phyloP scores from a whole-genome alignment of 2,888 invertebrate species.

The Perdita meconis region DNA sequence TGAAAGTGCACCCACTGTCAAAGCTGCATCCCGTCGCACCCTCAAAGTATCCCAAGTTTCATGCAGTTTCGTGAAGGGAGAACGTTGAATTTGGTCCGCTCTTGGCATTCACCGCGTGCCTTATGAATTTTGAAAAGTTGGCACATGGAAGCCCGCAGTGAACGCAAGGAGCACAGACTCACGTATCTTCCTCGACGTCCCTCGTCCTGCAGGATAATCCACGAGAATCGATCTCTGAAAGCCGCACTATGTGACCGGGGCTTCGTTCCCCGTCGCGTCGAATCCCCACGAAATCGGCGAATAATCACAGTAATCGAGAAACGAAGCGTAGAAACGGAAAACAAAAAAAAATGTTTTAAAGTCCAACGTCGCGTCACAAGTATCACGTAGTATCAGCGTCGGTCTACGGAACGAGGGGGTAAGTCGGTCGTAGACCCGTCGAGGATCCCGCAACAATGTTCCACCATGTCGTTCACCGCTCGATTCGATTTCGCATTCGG shows the following conservation, averaged over 20 bases:
- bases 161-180: constrained; percentile 93
- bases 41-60: not conserved
- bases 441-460: constrained; percentile 11
- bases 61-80: constrained; percentile 16
- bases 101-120: constrained; percentile 99
- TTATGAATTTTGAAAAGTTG: constrained; percentile 91
- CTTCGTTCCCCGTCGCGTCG: not conserved
- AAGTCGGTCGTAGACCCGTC: too few relatives aligned
- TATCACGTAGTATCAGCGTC: not conserved
- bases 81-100: constrained; percentile 89
- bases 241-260: constrained; percentile 23
- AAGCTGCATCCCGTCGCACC: not conserved
- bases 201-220: constrained; percentile 1
- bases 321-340: not conserved
- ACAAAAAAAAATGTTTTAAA: not conserved
- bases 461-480: not conserved
- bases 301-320: not conserved
- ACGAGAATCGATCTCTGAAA: constrained; percentile 21
- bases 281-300: not conserved
- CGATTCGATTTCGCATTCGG: constrained; percentile 19
- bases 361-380: not conserved
- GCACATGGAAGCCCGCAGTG: constrained; percentile 97
- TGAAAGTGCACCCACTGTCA: not conserved
- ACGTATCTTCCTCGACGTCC: constrained; percentile 61
- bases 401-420: too few relatives aligned